Evolutionary conservation across 2,797 vertebrate genomes (phyloP).

Genomic region (Notolabrus celidotus): DNA sequence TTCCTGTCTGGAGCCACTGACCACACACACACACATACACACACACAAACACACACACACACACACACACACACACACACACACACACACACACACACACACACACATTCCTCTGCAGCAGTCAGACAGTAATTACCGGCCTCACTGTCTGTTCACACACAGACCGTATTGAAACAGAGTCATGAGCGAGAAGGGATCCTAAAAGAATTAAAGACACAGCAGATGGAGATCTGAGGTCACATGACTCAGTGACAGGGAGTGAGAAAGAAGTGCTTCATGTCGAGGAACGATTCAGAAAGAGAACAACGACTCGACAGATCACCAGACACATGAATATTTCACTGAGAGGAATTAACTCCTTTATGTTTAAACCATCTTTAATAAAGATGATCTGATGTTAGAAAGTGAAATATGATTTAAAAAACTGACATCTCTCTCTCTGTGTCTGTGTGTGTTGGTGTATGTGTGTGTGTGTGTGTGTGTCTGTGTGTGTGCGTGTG

Average conservation of each 20-base stretch:
- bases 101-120: conserved; percentile 23
- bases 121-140: conserved; percentile 19
- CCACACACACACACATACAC: conserved; percentile 2
- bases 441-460: neutral
- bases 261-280: too few species aligned
- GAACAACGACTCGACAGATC: too few species aligned
- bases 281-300: too few species aligned
- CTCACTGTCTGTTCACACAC: conserved; percentile 7
- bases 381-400: too few species aligned
- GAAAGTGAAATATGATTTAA: too few species aligned
- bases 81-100: neutral
- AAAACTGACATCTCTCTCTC: neutral
- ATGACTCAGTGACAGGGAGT: too few species aligned
- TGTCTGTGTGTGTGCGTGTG: too few species aligned
- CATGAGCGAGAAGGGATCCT: neutral
- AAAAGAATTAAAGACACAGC: neutral
- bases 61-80: conserved; percentile 10
- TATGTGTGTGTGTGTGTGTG: neutral
- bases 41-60: neutral
- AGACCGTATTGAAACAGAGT: neutral
- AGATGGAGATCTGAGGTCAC: too few species aligned
- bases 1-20: conserved; percentile 57
- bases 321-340: too few species aligned
- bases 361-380: too few species aligned
- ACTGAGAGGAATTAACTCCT: too few species aligned